Conservation (phyloP, 1,140 invertebrate genomes). For the Philotrypesis tridentata region DNA sequence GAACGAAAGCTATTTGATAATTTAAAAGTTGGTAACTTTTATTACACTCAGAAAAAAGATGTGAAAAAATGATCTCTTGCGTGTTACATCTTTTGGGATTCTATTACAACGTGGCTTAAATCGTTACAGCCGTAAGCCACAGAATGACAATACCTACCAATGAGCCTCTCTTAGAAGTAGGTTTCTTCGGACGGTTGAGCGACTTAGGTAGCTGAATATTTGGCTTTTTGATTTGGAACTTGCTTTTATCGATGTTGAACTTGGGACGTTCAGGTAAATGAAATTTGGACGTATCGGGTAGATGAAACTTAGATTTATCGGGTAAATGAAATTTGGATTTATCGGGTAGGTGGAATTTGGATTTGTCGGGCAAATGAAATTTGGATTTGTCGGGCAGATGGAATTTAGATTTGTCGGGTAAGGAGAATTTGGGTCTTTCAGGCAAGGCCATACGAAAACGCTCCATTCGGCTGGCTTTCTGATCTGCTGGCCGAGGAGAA, state of each 20-base stretch:
- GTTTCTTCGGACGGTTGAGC: slow-evolving; percentile 52
- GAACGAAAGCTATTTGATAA: no score
- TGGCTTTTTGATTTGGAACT: slow-evolving; percentile 73
- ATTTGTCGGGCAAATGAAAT: slow-evolving; percentile 77
- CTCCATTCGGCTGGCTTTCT: slow-evolving; percentile 65
- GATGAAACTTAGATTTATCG: slow-evolving; percentile 75
- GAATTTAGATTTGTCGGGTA: slow-evolving; percentile 77
- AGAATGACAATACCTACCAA: not conserved
- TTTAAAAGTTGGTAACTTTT: no score
- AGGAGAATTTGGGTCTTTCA: slow-evolving; percentile 74
- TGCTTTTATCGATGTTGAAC: slow-evolving; percentile 76
- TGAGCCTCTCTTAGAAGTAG: slow-evolving; percentile 55
- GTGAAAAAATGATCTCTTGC: no score
- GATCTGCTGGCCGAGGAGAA: slow-evolving; percentile 51
- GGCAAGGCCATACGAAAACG: slow-evolving; percentile 71
- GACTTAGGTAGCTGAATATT: slow-evolving; percentile 66
- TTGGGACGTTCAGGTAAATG: slow-evolving; percentile 76
- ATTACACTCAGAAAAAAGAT: no score
- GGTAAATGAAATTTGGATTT: slow-evolving; percentile 76
- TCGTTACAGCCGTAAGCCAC: no score
- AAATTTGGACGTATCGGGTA: slow-evolving; percentile 76
- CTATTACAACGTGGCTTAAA: no score
- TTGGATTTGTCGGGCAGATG: slow-evolving; percentile 78
- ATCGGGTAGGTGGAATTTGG: slow-evolving; percentile 75
- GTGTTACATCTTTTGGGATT: no score